Base-by-base conservation (phyloP, 2,888 invertebrate genomes). In the Seira ritae region DNA sequence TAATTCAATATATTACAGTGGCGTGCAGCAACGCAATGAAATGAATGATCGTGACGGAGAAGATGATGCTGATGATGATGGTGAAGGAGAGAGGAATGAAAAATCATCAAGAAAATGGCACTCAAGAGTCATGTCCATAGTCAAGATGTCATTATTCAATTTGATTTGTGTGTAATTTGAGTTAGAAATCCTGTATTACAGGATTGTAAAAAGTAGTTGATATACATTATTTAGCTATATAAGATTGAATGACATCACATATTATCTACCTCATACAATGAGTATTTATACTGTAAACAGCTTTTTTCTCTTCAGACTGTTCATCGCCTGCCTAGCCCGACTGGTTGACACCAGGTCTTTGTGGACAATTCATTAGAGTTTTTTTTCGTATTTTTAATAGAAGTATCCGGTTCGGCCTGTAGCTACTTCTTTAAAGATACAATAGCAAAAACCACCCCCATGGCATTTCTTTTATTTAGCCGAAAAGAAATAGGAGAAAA, bases 391-490 rank as follows among this genome's bases (percentile, higher is more conserved):
- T 3, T 55, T 81, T 22, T 42, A 76, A 70, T 75, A 81, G 75
- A 81, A 81, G 73, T 81, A 81, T 81, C 81, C 81, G 81, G 81
- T 81, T 81, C 81, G 76, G 71, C 55, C 72, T 60, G 75, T 67
- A 73, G 73, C 69, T 73, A 60, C 80, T 69, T 73, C 60, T 73
- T 31, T 46, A 55, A 55, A 55, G 55, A 55, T 17, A 55, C 55
- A 55, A 55, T 80, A 65, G 42, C 62, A 55, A 55, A 79, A 67
- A 50, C 80, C 73, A 79, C 79, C 79, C 71, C 72, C 79, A 80
- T 73, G 78, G 46, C 75, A 75, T 50, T 71, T 37, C 60, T 55
- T 46, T 66, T 78, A 69, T 65, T 24, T 12, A 65, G 78, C 78
- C 78, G 78, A 62, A 70, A 77, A 70, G 69, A 70, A 6, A 55